Conservation (phyloP, 2,797 vertebrate species). For the Geotria australis region DNA sequence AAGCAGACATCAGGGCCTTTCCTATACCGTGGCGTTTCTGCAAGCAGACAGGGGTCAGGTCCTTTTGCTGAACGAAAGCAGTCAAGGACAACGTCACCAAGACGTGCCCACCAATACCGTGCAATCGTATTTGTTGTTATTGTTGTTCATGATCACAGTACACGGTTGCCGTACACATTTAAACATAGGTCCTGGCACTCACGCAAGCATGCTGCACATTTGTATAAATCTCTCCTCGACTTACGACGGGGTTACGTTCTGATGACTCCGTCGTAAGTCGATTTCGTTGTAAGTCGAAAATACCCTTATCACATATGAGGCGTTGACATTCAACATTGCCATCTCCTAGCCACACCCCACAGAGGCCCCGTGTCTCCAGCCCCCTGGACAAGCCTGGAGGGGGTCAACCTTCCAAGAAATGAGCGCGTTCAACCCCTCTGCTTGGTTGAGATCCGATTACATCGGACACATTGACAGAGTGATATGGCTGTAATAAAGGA, state of each 20-base stretch:
- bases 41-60: constrained; percentile 70
- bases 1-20: constrained; percentile 89
- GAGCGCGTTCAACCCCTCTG: background rate
- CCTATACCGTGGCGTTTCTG: constrained; percentile 70
- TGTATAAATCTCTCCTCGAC: too few species aligned
- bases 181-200: constrained; percentile 1
- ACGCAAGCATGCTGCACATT: constrained; percentile 7
- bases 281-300: too few species aligned
- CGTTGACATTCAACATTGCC: too few species aligned
- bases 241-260: too few species aligned
- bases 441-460: background rate
- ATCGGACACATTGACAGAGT: background rate
- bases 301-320: too few species aligned
- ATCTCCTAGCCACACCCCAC: too few species aligned
- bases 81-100: constrained; percentile 17
- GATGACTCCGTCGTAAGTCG: too few species aligned
- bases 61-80: constrained; percentile 32
- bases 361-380: too few species aligned
- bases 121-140: background rate
- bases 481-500: constrained; percentile 21
- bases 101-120: too few species aligned
- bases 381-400: too few species aligned
- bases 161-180: too few species aligned
- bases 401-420: too few species aligned
- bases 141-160: background rate